Evolutionary conservation across 2,113 vertebrate genomes (phyloP), one percentile per base, ranked within the genome.

Genomic region (Podilymbus podiceps): DNA sequence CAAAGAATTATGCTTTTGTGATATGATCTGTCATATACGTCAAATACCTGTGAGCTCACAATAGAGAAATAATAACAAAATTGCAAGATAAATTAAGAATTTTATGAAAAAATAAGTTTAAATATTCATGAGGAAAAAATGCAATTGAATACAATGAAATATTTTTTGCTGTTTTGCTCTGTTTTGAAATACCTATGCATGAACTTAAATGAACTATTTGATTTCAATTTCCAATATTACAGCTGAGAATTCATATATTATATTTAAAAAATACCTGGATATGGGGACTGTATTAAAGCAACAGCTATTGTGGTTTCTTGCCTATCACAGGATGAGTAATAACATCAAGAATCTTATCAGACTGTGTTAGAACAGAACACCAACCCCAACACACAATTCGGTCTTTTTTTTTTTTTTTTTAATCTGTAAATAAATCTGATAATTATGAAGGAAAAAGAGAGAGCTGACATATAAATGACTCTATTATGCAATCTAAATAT

Each of bases 231-330:
- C 28, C n/a, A 82, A 27, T 40, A 69, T 7, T 73, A 75, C 5
- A 55, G 0, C 25, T 89, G 56, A 56, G 15, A 64, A 83, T 49
- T 63, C 28, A 40, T 23, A 75, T 64, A 25, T 17, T 3, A 10
- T 67, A 53, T 60, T n/a, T 64, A n/a, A 56, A 92, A 79, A 82
- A 22, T 9, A 68, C 8, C 11, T 28, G 6, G 30, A n/a, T 8
- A 50, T 0, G 0, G 6, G 2, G 12, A 17, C 20, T 64, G 4
- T 31, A 35, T 44, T 73, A 62, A 80, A 7, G 35, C 12, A 91
- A 67, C 14, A 46, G 15, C 2, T 88, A 52, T 5, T 49, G 5
- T 5, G 4, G 50, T 63, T 58, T 81, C 21, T 80, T 64, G 5
- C 67, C 14, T 44, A 5, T 87, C 21, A 58, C 17, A 58, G 9